Percentiles rank a stretch among this genome's conserved stretches.
Conservation (phyloP, 2,113 vertebrate genomes). For the rat (Rattus norvegicus) region GRCr8 NC_086023.1:87840001-87840500, state of each 20-base stretch:
- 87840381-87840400: background rate
- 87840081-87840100: slow-evolving; percentile 83
- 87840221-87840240: background rate
- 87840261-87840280: background rate
- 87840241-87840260: background rate
- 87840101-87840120: slow-evolving; percentile 81
- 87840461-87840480: background rate
- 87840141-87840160: slow-evolving; percentile 77
- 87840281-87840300: background rate
- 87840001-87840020: slow-evolving; percentile 82
- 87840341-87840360: background rate
- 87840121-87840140: slow-evolving; percentile 69
- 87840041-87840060: slow-evolving; percentile 76
- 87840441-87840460: background rate
- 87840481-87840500: background rate
- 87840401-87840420: background rate
- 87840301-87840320: background rate
- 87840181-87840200: slow-evolving; percentile 57
- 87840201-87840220: background rate
- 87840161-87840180: slow-evolving; percentile 43
- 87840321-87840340: background rate
- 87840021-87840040: slow-evolving; percentile 62
- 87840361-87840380: background rate
- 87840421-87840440: background rate
- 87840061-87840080: slow-evolving; percentile 82